phyloP scores from a whole-genome alignment of 1,140 invertebrate species.

The Maconellicoccus hirsutus region DNA sequence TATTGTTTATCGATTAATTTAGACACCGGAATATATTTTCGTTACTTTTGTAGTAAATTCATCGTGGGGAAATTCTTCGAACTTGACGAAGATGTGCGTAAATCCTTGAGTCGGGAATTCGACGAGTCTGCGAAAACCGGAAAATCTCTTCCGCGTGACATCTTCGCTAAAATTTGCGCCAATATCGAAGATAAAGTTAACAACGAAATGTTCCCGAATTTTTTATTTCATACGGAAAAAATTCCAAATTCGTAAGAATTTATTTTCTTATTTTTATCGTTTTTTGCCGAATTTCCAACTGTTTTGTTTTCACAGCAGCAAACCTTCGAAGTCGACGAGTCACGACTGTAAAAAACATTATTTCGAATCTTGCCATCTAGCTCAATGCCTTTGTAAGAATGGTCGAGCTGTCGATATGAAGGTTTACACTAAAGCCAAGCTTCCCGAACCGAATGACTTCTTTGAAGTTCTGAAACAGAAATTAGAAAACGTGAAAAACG shows the following conservation, averaged over 20 bases:
- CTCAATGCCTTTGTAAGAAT: not conserved
- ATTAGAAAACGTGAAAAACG: not conserved
- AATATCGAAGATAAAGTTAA: not conserved
- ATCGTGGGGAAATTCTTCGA: no score
- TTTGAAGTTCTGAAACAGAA: not conserved
- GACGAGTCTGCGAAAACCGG: not conserved
- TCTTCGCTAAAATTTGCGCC: not conserved
- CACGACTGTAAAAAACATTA: not conserved
- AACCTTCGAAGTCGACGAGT: not conserved
- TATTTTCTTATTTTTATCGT: not conserved
- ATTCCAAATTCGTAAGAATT: not conserved
- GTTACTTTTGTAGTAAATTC: no score
- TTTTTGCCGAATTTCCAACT: no score
- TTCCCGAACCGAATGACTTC: not conserved
- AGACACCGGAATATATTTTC: no score
- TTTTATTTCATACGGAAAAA: not conserved
- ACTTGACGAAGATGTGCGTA: no score
- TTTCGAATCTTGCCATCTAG: not conserved
- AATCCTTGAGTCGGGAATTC: no score
- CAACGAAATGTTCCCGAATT: not conserved
- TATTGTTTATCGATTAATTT: not conserved
- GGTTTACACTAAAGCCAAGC: not conserved
- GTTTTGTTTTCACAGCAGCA: no score
- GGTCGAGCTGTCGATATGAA: not conserved
- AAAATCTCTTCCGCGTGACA: not conserved